Evolutionary conservation across 2,797 vertebrate species (phyloP), one percentile per base, ranked within the genome.

Genomic region (Enteromius fasciolatus): DNA sequence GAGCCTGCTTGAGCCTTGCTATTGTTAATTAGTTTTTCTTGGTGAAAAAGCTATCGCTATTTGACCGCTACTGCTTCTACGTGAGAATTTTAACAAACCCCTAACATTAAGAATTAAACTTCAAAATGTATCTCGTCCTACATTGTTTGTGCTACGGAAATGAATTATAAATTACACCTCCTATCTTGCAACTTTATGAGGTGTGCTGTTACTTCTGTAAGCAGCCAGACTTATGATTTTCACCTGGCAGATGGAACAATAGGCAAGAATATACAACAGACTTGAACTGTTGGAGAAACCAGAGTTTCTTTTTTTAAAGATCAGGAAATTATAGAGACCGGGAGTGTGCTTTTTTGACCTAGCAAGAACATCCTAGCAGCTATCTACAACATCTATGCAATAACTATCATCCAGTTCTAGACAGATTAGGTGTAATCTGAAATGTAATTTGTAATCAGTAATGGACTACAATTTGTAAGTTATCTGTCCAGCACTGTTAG

Each of bases 11-110:
- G 75, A 69, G 46, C 25, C 50, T 31, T 18, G 50, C 67, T 80
- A 25, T 77, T 87, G 84, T 84, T 80, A 74, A 79, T 83, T 79
- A 82, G 33, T 39, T 17, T 23, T 41, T 12, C 36, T 76, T 41
- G 74, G n/a, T 76, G 14, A 41, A 61, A 33, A 33, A 50, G 28
- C 9, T 12, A 31, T 50, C 2, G 17, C 46, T 52, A 31, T 31
- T 46, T 48, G 15, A 48, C 68, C 31, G 33, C n/a, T 11, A 50
- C 50, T 18, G 12, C 33, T 59, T 36, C 12, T 76, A 61, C 54
- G 68, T 41, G 9, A 31, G 31, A 2, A 64, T 64, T 77, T 63
- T 31, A 48, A 77, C 61, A 28, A 48, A 59, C 57, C 14, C 6
- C 1, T 59, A 80, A 33, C 33, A 44, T 68, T 41, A n/a, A 23